Evolutionary conservation across 1,140 invertebrate species (phyloP), one percentile per base, ranked within the genome.

Genomic region (Diachasma alloeum): DNA sequence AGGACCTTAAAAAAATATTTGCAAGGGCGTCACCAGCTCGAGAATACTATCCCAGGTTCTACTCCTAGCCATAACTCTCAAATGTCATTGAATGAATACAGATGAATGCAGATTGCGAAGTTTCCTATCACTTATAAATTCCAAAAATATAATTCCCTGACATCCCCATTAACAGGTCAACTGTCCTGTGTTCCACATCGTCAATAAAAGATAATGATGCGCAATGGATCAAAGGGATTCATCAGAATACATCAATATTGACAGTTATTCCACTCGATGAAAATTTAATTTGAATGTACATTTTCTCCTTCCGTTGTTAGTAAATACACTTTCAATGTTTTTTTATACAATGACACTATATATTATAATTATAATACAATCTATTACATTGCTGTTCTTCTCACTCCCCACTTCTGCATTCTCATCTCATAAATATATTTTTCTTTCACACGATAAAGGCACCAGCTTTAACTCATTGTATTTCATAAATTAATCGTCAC

Each of bases 241-340:
- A 13, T 1, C 39, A 42, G 1, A 42, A 42, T 10, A 19, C 6
- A 56, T 19, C 9, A 56, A 56, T 56, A 56, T 11, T 15, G 26
- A 10, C 22, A 63, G n/a, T n/a, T n/a, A 63, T 63, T 31, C 4
- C 19, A 31, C 19, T 63, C 24, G 24, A 63, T 63, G 59, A 63
- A 63, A 63, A 63, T 63, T 63, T 63, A 63, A 63, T 63, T 26
- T 19, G 22, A 63, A 63, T 26, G 19, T 63, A 63, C 59, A 63
- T 63, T 63, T 26, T 31, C 59, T 63, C 24, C 19, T 15, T 63
- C 59, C 19, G 13, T 8, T 63, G 8, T 26, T 63, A 26, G 59
- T 63, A 24, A 63, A 63, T 24, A 63, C 59, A 63, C 24, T 63
- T 63, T 63, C 59, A 31, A 63, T 63, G 6, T 13, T 63, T 26